Base-by-base conservation (phyloP, 1,140 invertebrate species). In the Ylistrum balloti region DNA sequence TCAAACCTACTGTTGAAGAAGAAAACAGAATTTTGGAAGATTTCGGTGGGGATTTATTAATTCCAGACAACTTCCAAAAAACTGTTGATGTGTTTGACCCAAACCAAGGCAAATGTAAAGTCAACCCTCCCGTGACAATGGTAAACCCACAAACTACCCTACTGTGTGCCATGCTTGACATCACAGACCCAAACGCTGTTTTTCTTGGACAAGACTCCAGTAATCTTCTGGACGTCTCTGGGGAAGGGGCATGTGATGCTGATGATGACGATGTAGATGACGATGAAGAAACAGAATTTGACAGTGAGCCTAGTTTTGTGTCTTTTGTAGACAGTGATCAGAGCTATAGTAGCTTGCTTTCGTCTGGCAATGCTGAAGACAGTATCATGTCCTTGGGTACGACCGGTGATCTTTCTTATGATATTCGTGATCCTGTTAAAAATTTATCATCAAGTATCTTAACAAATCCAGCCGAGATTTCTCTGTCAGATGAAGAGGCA, bases 71-170 rank as follows among this genome's bases (percentile, higher is more conserved):
- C 96, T 99, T 99, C 96, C 95, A 96, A 38, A 96, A 95, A 93
- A 98, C 98, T 35, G 98, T 97, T 0, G 96, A 97, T 87, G 94
- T 97, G 1, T 98, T 97, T 94, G 95, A 97, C 92, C 96, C 97
- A 17, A 88, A 86, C 11, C 34, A 35, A 5, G 90, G 91, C 15
- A 94, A 91, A 13, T 95, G 96, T n/a, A 92, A 94, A 74, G 93
- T 94, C 34, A 92, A 89, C 74, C 33, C 45, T 22, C 89, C 92
- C 17, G n/a, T 91, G 17, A 88, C 86, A 9, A 89, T 90, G 33
- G 91, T 93, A 10, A 99, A 99, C 96, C 97, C 98, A 28, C 99
- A 99, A 96, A 99, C 98, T 10, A 97, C 97, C 11, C 94, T 97
- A 74, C 97, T 99, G 88, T 99, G 98, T 96, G 97, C 97, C n/a